phyloP scores from a whole-genome alignment of 2,113 vertebrate genomes.

The Aix galericulata region DNA sequence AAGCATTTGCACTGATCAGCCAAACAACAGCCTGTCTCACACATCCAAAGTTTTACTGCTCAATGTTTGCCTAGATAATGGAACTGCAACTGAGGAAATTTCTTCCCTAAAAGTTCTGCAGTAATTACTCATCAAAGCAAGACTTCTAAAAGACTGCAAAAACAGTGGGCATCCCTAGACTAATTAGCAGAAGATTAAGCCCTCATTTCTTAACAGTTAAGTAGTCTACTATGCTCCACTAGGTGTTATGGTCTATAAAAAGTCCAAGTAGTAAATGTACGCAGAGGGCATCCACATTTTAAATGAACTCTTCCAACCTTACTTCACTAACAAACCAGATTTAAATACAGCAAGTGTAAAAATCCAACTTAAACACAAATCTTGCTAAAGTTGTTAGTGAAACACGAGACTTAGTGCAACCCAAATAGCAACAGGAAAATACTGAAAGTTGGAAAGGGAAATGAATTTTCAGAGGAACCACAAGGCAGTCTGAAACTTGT shows the following conservation, averaged over 20 bases:
- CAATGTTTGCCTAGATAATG: background rate
- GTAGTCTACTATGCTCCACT: background rate
- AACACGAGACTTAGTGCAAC: background rate
- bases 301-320: background rate
- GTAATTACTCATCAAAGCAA: background rate
- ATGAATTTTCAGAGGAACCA: background rate
- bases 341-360: background rate
- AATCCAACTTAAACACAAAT: background rate
- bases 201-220: background rate
- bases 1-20: background rate
- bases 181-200: slow-evolving; percentile 4
- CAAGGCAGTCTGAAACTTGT: background rate
- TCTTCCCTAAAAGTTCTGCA: background rate
- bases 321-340: background rate
- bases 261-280: background rate
- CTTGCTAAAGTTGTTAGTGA: background rate
- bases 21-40: background rate
- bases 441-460: background rate
- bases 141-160: background rate
- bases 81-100: accelerated
- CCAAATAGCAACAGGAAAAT: background rate
- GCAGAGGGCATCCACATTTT: background rate
- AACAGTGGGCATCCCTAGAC: background rate
- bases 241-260: background rate
- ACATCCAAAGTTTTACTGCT: background rate